phyloP scores from a whole-genome alignment of 2,797 vertebrate species.

The Semotilus atromaculatus region DNA sequence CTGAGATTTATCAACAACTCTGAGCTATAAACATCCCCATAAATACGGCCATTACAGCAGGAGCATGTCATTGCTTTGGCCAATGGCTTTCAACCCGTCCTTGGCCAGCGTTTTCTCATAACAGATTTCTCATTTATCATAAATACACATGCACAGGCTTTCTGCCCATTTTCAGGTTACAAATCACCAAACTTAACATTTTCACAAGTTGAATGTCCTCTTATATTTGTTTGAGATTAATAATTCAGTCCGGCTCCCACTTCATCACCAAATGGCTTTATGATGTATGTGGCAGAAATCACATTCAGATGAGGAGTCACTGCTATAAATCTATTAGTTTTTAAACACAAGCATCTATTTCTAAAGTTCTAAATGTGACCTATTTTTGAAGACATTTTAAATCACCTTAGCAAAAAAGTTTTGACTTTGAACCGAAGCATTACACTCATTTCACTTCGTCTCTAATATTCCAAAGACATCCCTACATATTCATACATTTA shows the following conservation, averaged over 20 bases:
- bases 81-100: slow-evolving; percentile 32
- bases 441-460: background rate
- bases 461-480: background rate
- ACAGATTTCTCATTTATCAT: slow-evolving; percentile 24
- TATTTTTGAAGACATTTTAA: background rate
- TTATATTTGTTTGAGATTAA: slow-evolving; percentile 39
- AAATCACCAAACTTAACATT: slow-evolving; percentile 31
- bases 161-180: slow-evolving; percentile 19
- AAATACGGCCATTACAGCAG: slow-evolving; percentile 63
- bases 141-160: background rate
- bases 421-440: background rate
- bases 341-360: slow-evolving; percentile 19
- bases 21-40: slow-evolving; percentile 52
- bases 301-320: slow-evolving; percentile 33
- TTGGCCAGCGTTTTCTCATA: slow-evolving; percentile 44
- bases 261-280: slow-evolving; percentile 40
- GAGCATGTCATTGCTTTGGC: slow-evolving; percentile 48
- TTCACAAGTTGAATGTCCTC: slow-evolving; percentile 34
- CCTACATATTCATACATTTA: slow-evolving; percentile 22
- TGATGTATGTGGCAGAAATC: slow-evolving; percentile 40
- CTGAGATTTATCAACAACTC: slow-evolving; percentile 57
- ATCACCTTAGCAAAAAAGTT: background rate
- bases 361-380: background rate
- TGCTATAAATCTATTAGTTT: slow-evolving; percentile 38
- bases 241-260: slow-evolving; percentile 29